phyloP scores from a whole-genome alignment of 2,888 invertebrate species.

The Allolobophora icterica region DNA sequence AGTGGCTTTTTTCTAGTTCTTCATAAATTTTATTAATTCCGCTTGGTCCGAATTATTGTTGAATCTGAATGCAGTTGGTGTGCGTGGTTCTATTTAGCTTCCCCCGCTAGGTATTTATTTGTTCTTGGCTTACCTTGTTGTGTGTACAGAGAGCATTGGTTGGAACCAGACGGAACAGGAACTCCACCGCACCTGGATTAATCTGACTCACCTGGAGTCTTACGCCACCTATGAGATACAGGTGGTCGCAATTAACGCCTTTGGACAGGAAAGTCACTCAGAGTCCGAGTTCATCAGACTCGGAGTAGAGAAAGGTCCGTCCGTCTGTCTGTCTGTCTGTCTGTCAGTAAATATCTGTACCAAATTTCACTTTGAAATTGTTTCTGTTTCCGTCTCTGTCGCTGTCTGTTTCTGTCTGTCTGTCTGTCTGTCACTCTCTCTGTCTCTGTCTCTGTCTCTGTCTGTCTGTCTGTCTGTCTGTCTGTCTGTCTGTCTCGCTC shows the following conservation, averaged over 20 bases:
- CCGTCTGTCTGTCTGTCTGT: no score
- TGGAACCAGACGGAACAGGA: conserved; percentile 72
- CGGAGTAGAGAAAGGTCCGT: background rate
- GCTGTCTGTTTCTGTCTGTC: background rate
- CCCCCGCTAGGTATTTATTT: no score
- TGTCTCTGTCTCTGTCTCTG: no score
- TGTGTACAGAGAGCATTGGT: conserved; percentile 68
- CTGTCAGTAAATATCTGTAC: no score
- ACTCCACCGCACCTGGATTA: conserved; percentile 66
- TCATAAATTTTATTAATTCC: no score
- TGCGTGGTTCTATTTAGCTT: no score
- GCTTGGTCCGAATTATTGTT: no score
- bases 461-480: background rate
- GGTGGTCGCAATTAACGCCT: conserved; percentile 86
- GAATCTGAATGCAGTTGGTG: no score
- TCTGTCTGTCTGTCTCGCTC: background rate
- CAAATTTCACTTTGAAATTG: no score
- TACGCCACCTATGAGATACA: conserved; percentile 85
- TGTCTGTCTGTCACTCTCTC: no score
- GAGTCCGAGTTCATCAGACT: background rate
- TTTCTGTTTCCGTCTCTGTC: background rate
- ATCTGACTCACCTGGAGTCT: conserved; percentile 79
- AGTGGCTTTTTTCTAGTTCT: background rate
- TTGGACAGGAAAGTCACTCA: conserved; percentile 49
- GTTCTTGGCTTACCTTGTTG: background rate